A percentile compares a stretch with the other conserved stretches of the same genome.
Conservation (phyloP, 2,888 invertebrate species). For the Eueremaeus valkanovi region DNA sequence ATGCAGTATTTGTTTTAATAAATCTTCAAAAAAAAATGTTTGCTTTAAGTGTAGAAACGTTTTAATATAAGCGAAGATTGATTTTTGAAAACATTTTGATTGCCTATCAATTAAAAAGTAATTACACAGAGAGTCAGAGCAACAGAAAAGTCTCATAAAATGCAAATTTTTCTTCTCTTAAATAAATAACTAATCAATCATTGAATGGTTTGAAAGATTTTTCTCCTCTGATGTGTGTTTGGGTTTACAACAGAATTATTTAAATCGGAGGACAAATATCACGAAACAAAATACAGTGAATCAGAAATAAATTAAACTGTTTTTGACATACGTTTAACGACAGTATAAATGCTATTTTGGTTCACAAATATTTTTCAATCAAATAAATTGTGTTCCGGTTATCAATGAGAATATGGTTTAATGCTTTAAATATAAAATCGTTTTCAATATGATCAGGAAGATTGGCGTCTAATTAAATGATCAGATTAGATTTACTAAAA, state of each 20-base stretch:
- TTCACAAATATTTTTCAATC: background rate
- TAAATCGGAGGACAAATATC: background rate
- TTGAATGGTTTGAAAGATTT: background rate
- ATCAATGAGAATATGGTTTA: background rate
- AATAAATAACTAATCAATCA: constrained; percentile 19
- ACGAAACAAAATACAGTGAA: background rate
- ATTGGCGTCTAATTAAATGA: no score
- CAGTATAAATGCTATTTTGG: background rate
- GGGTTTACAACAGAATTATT: background rate
- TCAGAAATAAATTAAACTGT: background rate
- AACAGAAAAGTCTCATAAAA: background rate
- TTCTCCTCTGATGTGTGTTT: no score
- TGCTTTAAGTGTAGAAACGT: background rate
- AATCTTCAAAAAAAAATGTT: background rate
- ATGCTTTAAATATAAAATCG: background rate
- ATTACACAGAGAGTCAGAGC: background rate
- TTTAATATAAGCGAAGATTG: background rate
- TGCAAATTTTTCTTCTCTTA: background rate
- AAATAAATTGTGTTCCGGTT: background rate
- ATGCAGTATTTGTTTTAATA: background rate
- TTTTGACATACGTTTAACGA: background rate
- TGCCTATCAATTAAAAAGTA: constrained; percentile 1
- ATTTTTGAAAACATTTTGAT: background rate
- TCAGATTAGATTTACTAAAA: no score
- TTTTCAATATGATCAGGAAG: no score